Percentiles rank a stretch among this genome's conserved stretches.
These are phyloP conservation scores for Cliona cf. orientalis DNA, from an alignment of 37 sponge, comb jelly and placozoan genomes.

Conservation along the genomic window DNA sequence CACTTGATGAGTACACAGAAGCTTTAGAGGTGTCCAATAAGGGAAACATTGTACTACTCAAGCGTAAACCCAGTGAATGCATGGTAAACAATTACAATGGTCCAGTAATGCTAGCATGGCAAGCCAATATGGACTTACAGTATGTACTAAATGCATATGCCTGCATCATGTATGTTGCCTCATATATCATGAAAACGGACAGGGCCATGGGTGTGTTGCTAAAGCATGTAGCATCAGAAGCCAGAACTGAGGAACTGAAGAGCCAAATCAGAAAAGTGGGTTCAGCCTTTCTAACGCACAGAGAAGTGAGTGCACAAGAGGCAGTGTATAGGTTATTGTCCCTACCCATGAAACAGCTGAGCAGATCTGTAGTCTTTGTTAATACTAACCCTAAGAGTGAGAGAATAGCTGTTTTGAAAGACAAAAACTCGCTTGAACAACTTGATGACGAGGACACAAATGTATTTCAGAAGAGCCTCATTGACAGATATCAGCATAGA, in stretches of 20 bases:
- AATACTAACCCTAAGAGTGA: neutral
- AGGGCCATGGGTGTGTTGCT: too few species aligned
- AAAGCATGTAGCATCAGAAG: too few species aligned
- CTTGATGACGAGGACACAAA: slow-evolving; percentile 18
- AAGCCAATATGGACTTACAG: slow-evolving; percentile 54
- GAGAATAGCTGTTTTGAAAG: slow-evolving; percentile 29
- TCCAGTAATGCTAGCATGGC: slow-evolving; percentile 30
- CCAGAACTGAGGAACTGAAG: slow-evolving; percentile 17
- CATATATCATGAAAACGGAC: slow-evolving; percentile 34
- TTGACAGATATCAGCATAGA: slow-evolving; percentile 45
- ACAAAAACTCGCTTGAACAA: neutral
- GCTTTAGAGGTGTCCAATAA: neutral
- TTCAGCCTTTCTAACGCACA: slow-evolving; percentile 3
- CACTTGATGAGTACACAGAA: neutral
- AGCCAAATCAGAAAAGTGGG: neutral
- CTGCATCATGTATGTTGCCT: too few species aligned
- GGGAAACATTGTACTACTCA: neutral
- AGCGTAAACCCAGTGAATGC: slow-evolving; percentile 8
- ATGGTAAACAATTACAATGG: slow-evolving; percentile 25
- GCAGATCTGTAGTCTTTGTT: slow-evolving; percentile 13
- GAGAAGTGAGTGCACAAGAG: slow-evolving; percentile 32
- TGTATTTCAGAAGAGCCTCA: slow-evolving; percentile 22
- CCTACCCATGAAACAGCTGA: slow-evolving; percentile 22
- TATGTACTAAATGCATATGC: slow-evolving; percentile 29
- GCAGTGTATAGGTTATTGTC: slow-evolving; percentile 19